A percentile compares a stretch with the other conserved stretches of the same genome.
Evolutionary conservation across 2,888 invertebrate genomes (phyloP).

Genomic region (Brachycybe producta): DNA sequence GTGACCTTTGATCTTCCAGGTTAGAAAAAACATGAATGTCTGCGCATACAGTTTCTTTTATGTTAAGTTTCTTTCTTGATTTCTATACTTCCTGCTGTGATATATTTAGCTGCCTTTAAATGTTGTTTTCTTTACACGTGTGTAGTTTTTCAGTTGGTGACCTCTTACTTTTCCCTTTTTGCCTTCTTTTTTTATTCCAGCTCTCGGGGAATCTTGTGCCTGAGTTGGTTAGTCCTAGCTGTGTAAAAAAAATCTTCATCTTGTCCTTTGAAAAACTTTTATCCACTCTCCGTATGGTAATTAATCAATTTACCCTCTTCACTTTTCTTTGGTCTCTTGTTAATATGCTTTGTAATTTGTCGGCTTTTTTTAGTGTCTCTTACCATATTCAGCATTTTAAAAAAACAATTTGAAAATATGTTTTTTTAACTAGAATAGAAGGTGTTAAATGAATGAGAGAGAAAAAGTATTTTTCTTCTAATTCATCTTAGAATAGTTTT

Average conservation of each 20-base stretch:
- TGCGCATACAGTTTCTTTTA: constrained; percentile 2
- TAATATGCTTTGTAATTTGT: background rate
- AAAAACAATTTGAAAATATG: too few relatives aligned
- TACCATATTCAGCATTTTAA: background rate
- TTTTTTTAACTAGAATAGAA: too few relatives aligned
- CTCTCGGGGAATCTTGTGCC: constrained; percentile 14
- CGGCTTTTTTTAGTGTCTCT: background rate
- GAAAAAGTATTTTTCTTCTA: too few relatives aligned
- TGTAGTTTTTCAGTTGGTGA: background rate
- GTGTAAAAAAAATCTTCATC: constrained; percentile 13
- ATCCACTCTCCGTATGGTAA: constrained; percentile 13
- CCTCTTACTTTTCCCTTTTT: background rate
- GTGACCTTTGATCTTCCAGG: constrained; percentile 31
- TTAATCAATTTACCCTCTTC: background rate
- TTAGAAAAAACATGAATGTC: constrained; percentile 17
- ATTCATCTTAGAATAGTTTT: too few relatives aligned
- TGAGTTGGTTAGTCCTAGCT: constrained; percentile 15
- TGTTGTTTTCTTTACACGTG: background rate
- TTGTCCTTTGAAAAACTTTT: constrained; percentile 13
- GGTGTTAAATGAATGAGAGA: too few relatives aligned
- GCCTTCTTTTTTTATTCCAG: constrained; percentile 12
- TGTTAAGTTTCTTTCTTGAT: background rate
- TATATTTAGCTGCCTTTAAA: background rate
- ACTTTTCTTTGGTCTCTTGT: constrained; percentile 8
- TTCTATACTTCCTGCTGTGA: background rate